Evolutionary conservation across 2,113 vertebrate genomes (phyloP), one percentile per base, ranked within the genome.

Genomic region (Heteronetta atricapilla): DNA sequence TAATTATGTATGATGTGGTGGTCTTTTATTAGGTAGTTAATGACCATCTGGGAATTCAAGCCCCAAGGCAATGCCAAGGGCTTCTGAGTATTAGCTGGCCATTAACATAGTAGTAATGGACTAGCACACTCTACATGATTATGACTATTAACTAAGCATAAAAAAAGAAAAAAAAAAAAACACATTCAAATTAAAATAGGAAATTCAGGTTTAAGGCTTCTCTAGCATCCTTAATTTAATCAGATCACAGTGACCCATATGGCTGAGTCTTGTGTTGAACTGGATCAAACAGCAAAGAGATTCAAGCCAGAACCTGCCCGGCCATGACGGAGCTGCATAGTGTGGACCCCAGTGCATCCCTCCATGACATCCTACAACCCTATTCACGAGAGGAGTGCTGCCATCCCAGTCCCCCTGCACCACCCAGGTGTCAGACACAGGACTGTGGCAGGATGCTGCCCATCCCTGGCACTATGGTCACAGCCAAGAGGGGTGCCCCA

Each of bases 11-110:
- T 96, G 97, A 97, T 97, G 96, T 97, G 94, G 96, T 97, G 96
- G 97, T 97, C 96, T 98, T 97, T 97, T 96, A 97, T 97, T 97
- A 98, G 96, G 94, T 96, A 95, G 86, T 94, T 96, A 97, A 97
- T 97, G 97, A 95, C 97, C 97, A 97, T 97, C 95, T 96, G 97
- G 95, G 96, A 97, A 96, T 97, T 97, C 97, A 97, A 95, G 95
- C 95, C 97, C 96, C 94, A 94, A 93, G 91, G 96, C 94, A 97
- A 83, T 88, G 88, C 95, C 91, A 94, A 95, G 94, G 95, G 94
- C 95, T 97, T 97, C 94, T 93, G 94, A 97, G 93, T 97, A 96
- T 96, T 97, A 96, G 93, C 88, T 94, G 88, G 96, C 95, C 94
- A 96, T 96, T 97, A 97, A 95, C 94, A 83, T 93, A 95, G 94